Evolutionary conservation across 2,888 invertebrate genomes (phyloP).

Genomic region (Cheilosia variabilis): DNA sequence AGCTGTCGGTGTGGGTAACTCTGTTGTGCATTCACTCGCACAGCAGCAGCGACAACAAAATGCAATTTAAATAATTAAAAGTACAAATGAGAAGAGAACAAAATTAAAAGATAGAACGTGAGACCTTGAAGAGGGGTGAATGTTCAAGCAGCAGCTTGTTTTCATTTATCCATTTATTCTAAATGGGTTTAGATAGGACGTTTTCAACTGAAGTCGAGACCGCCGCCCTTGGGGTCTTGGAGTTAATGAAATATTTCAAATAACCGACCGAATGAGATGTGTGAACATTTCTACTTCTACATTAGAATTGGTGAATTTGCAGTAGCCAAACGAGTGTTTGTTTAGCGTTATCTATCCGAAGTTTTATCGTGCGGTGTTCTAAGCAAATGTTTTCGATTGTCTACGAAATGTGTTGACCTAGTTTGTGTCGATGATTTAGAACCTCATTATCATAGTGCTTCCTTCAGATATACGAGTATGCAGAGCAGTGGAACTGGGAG

Average conservation of each 20-base stretch:
- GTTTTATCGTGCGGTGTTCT: too few relatives aligned
- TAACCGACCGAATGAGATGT: too few relatives aligned
- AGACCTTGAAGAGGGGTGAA: slow-evolving; percentile 63
- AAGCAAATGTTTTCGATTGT: too few relatives aligned
- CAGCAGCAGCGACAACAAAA: neutral
- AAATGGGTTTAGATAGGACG: neutral
- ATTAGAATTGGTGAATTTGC: too few relatives aligned
- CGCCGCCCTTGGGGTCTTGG: too few relatives aligned
- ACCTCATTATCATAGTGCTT: neutral
- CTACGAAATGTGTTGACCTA: neutral
- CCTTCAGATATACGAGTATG: neutral
- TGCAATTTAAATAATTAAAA: too few relatives aligned
- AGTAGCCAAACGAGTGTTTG: too few relatives aligned
- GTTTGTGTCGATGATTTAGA: slow-evolving; percentile 2
- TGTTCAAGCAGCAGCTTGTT: slow-evolving; percentile 41
- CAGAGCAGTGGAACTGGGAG: neutral
- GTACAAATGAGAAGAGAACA: neutral
- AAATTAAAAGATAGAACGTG: slow-evolving; percentile 4
- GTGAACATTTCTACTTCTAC: too few relatives aligned
- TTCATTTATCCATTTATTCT: slow-evolving; percentile 13
- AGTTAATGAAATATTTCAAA: too few relatives aligned
- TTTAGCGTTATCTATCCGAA: too few relatives aligned
- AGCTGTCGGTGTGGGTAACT: slow-evolving; percentile 35
- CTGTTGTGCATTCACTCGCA: slow-evolving; percentile 36
- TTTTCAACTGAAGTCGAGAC: neutral